Evolutionary conservation across 2,888 invertebrate genomes (phyloP), one percentile per base, ranked within the genome.

Genomic region (Tolmerus cingulatus): DNA sequence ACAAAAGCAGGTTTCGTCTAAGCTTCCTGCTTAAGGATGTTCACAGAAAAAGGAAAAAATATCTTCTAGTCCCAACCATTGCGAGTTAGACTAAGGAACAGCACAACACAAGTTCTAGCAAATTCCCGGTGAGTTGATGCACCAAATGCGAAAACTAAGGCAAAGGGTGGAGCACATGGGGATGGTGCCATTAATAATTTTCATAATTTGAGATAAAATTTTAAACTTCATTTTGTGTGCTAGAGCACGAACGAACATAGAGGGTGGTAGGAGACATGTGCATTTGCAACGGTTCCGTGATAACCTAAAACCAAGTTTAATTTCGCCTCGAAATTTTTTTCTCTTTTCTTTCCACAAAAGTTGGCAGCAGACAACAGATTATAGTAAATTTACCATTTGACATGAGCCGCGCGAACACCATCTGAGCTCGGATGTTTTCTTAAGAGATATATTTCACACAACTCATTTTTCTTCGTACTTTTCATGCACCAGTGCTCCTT

Each of bases 401-500:
- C 79, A 79, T 46, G 51, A 79, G 51, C 46, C 51, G 46, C 23
- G 78, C 23, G 30, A 46, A 79, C 46, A 12, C 27, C 79, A 79
- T 27, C 79, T 51, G 51, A 23, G 79, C 79, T 79, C 79, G 30
- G 51, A 79, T 79, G 79, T 79, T 79, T 79, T 34, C 79, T 51
- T 79, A 51, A 79, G 79, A 79, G 51, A 79, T 51, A 79, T 51
- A 79, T 19, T 79, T 79, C 79, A 79, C 51, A 79, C 23, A 79
- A 79, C 30, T 51, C 79, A 79, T 79, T 79, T 79, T 79, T 79
- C 79, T 79, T 79, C 43, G n/a, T 78, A 23, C 79, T 79, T 51
- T 79, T 79, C 79, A 79, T 79, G 79, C 79, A 79, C 79, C 79
- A 51, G 51, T 51, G 79, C 79, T 79, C 51, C 79, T 79, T 79